Conservation (phyloP, 2,888 invertebrate species). For the Hypsopygia costalis region DNA sequence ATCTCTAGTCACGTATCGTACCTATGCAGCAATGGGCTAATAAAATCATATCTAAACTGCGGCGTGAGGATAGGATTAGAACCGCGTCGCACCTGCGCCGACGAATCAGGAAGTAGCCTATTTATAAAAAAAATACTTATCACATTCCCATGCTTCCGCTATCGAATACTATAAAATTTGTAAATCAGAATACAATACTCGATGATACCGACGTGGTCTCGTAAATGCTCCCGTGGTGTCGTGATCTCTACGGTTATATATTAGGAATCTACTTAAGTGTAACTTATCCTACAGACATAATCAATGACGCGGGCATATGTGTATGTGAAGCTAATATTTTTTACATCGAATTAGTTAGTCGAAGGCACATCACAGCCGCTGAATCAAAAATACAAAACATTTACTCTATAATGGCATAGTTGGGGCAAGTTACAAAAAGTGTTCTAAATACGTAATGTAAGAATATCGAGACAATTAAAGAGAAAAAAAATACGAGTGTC, state of each 20-base stretch:
- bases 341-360: conserved; percentile 22
- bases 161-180: conserved; percentile 33
- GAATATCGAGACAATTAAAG: too few relatives aligned
- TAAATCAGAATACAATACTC: conserved; percentile 29
- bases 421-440: too few relatives aligned
- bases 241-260: conserved; percentile 38
- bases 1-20: too few relatives aligned
- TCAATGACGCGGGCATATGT: conserved; percentile 26
- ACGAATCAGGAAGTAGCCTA: background rate
- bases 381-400: background rate
- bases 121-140: conserved; percentile 26
- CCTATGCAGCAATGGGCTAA: too few relatives aligned
- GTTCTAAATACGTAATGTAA: too few relatives aligned
- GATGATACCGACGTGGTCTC: conserved; percentile 31
- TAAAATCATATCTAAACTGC: too few relatives aligned
- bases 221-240: conserved; percentile 48
- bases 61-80: too few relatives aligned
- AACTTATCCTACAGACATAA: conserved; percentile 39
- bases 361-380: conserved; percentile 9
- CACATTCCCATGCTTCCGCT: conserved; percentile 36
- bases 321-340: conserved; percentile 15
- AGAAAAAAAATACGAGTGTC: too few relatives aligned
- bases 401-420: too few relatives aligned
- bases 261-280: conserved; percentile 42
- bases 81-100: too few relatives aligned